A percentile compares a stretch with the other conserved stretches of the same genome.
Conservation (phyloP, 92 coral and sea anemone genomes). For the Porites rus region DNA sequence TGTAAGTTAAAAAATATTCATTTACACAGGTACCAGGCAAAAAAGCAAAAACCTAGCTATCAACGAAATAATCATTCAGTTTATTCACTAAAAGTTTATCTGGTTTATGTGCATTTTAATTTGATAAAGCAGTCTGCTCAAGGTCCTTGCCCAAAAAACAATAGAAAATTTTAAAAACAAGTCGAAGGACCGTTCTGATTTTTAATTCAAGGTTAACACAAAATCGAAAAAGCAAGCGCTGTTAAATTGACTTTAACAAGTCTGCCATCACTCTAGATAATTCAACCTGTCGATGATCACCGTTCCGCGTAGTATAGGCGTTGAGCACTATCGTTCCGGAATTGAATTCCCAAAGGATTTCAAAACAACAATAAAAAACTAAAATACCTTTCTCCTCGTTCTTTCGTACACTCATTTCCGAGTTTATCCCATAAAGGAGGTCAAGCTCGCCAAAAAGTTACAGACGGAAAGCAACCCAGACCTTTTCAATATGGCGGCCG, state of each 20-base stretch:
- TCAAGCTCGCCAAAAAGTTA: background rate
- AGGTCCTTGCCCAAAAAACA: background rate
- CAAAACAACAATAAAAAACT: background rate
- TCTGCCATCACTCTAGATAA: too few species aligned
- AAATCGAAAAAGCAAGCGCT: background rate
- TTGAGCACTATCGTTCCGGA: background rate
- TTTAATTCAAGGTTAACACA: background rate
- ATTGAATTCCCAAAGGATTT: slow-evolving; percentile 36
- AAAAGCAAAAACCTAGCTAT: background rate
- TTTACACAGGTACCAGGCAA: background rate
- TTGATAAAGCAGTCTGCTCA: background rate
- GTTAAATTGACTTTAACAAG: background rate
- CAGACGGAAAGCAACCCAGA: background rate
- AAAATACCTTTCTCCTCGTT: slow-evolving; percentile 47
- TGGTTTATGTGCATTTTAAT: background rate
- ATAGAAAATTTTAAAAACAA: background rate
- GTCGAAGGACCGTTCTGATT: background rate
- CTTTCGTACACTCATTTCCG: slow-evolving; percentile 42
- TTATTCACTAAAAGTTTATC: background rate
- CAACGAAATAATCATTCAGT: background rate
- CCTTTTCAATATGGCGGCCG: slow-evolving; percentile 35
- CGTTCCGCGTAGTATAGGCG: too few species aligned
- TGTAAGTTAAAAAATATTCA: background rate
- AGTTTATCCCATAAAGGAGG: background rate
- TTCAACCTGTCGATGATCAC: background rate